A percentile compares a stretch with the other conserved stretches of the same genome.
phyloP scores from a whole-genome alignment of 2,113 vertebrate species.

The Pyrgilauda ruficollis region DNA sequence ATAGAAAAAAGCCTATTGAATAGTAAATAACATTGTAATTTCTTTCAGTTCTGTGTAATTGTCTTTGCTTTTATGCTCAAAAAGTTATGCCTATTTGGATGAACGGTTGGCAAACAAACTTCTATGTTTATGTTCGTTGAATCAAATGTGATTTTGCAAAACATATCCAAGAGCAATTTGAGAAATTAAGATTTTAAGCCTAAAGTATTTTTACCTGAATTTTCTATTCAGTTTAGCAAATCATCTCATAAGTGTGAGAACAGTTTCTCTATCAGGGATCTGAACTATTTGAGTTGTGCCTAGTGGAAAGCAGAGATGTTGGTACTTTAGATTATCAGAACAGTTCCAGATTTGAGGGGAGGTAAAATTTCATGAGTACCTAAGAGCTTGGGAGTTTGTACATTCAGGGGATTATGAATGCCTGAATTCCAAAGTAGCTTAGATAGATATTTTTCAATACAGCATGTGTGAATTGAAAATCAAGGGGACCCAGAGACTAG shows the following conservation, averaged over 20 bases:
- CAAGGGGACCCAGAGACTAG: neutral
- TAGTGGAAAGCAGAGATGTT: neutral
- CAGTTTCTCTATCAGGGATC: neutral
- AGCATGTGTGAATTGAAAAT: neutral
- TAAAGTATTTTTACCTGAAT: neutral
- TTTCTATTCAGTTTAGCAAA: neutral
- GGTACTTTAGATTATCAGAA: neutral
- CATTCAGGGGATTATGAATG: neutral
- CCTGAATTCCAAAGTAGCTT: neutral
- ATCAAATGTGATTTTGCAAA: neutral
- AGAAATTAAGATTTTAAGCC: neutral
- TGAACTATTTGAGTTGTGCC: neutral
- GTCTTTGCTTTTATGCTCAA: neutral
- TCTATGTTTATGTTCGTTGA: neutral
- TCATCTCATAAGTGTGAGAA: neutral
- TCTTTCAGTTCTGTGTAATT: constrained; percentile 36
- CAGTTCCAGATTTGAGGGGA: neutral
- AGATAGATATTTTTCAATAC: neutral
- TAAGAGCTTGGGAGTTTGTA: neutral
- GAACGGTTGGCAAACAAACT: neutral
- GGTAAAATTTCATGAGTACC: neutral
- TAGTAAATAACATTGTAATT: constrained; percentile 32
- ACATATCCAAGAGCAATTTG: neutral
- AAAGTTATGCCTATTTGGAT: neutral
- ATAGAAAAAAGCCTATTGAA: neutral